Evolutionary conservation across 2,113 vertebrate species (phyloP).

Genomic region (Coturnix japonica): DNA sequence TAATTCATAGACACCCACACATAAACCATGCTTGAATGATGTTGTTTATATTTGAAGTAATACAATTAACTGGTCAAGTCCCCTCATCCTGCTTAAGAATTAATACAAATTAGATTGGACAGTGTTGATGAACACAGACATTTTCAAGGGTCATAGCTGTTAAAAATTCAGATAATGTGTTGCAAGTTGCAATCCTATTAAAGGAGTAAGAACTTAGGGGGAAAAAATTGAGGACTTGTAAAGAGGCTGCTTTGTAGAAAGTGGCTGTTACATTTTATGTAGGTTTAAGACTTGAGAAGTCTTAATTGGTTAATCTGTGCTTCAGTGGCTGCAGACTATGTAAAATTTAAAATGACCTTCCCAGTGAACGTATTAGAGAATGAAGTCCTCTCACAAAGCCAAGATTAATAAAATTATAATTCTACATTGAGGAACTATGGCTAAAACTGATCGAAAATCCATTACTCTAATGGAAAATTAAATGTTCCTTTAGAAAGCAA

Average conservation of each 20-base stretch:
- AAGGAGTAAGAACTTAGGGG: neutral
- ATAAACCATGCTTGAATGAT: neutral
- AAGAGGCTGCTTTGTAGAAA: neutral
- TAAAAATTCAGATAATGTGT: neutral
- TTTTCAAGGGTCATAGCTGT: slow-evolving; percentile 11
- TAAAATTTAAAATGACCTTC: neutral
- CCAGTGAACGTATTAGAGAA: neutral
- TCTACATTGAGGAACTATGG: neutral
- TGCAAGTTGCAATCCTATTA: slow-evolving; percentile 23
- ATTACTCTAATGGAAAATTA: neutral
- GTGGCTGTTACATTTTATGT: neutral
- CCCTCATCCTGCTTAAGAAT: neutral
- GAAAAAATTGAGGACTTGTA: neutral
- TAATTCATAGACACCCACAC: neutral
- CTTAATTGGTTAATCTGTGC: neutral
- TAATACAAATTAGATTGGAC: neutral
- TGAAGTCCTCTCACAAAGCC: neutral
- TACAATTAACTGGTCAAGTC: neutral
- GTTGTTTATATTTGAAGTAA: neutral
- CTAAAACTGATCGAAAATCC: neutral
- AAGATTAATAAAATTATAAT: slow-evolving; percentile 26
- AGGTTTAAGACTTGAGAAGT: neutral
- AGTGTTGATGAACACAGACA: neutral
- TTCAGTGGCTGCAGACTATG: neutral
- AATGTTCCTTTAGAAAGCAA: neutral